phyloP scores from a whole-genome alignment of 2,113 vertebrate species.

The Esox niger region DNA sequence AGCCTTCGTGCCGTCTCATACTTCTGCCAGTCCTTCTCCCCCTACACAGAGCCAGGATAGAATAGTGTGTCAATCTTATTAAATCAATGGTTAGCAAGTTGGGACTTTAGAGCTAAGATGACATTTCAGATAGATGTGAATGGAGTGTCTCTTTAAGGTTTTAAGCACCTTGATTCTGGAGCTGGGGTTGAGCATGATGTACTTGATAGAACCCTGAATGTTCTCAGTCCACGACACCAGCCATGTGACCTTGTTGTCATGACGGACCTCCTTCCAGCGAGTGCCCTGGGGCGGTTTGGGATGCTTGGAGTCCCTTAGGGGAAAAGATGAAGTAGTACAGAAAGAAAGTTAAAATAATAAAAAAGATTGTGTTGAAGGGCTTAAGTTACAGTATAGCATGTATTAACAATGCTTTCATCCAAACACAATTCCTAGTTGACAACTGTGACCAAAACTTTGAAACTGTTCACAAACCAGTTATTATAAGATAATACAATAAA shows the following conservation, averaged over 20 bases:
- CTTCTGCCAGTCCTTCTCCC: conserved; percentile 98
- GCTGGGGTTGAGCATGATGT: conserved; percentile 97
- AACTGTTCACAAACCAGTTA: no score
- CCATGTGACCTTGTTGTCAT: conserved; percentile 97
- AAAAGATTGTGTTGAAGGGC: not conserved
- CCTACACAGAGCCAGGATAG: conserved; percentile 64
- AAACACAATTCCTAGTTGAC: no score
- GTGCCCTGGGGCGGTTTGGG: conserved; percentile 86
- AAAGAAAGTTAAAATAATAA: conserved; percentile 9
- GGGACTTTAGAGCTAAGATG: no score
- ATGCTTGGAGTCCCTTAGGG: conserved; percentile 86
- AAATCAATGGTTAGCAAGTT: no score
- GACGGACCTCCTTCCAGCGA: conserved; percentile 92
- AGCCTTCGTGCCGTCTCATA: conserved; percentile 91
- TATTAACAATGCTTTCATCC: no score
- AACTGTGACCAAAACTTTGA: no score
- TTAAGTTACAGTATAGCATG: no score
- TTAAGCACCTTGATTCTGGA: conserved; percentile 90
- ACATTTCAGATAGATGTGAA: no score
- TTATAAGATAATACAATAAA: no score
- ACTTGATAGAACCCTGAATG: conserved; percentile 96
- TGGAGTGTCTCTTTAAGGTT: not conserved
- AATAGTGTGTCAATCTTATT: no score
- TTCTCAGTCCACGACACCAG: conserved; percentile 96
- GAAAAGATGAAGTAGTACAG: not conserved